Conservation (phyloP, 2,888 invertebrate species). For the Drosophila paranaensis region DNA sequence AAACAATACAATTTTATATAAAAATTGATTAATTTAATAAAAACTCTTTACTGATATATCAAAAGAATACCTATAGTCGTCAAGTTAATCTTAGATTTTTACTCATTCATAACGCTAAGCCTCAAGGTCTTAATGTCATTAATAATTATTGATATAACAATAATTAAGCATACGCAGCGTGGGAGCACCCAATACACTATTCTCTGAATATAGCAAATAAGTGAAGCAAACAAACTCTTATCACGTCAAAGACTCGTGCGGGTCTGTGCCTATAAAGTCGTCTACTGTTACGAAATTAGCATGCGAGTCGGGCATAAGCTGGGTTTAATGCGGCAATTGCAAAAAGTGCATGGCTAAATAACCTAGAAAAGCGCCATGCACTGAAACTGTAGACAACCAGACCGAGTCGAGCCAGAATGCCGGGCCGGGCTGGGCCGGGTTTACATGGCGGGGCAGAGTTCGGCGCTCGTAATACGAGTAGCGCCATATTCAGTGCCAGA, state of each 20-base stretch:
- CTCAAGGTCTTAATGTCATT: not conserved
- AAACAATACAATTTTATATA: too few relatives aligned
- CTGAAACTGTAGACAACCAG: slow-evolving; percentile 65
- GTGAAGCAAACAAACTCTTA: slow-evolving; percentile 13
- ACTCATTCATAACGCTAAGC: not conserved
- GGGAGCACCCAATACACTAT: not conserved
- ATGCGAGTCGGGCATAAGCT: slow-evolving; percentile 38
- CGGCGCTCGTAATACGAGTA: slow-evolving; percentile 42
- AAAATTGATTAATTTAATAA: too few relatives aligned
- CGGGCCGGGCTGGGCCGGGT: not conserved
- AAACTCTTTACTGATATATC: too few relatives aligned
- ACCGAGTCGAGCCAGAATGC: slow-evolving; percentile 25
- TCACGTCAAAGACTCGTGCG: slow-evolving; percentile 39
- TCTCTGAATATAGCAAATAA: not conserved
- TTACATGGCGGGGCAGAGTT: slow-evolving; percentile 6
- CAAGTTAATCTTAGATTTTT: too few relatives aligned
- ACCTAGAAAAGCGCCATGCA: slow-evolving; percentile 64
- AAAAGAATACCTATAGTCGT: too few relatives aligned
- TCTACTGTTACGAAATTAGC: slow-evolving; percentile 46
- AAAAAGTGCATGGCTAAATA: slow-evolving; percentile 51
- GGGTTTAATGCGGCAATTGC: slow-evolving; percentile 43
- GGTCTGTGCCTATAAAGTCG: slow-evolving; percentile 27
- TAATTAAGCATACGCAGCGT: slow-evolving; percentile 43
- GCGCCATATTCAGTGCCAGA: slow-evolving; percentile 42
- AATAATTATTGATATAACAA: not conserved